Percentiles rank a stretch among this genome's conserved stretches.
Conservation (phyloP, 2,888 invertebrate genomes). For the Stenodema calcarata region DNA sequence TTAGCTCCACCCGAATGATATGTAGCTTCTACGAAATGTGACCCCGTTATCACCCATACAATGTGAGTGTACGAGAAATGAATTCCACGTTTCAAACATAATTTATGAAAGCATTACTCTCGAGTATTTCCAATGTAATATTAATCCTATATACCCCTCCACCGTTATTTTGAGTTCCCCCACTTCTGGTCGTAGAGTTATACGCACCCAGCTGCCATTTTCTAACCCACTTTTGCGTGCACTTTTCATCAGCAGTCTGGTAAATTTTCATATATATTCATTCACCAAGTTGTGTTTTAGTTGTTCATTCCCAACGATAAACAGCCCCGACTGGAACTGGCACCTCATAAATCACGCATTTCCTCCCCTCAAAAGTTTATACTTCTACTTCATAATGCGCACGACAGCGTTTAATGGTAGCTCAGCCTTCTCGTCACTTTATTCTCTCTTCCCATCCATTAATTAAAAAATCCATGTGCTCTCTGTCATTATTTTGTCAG, state of each 20-base stretch:
- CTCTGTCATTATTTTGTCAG: too few species aligned
- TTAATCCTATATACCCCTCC: neutral
- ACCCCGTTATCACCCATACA: neutral
- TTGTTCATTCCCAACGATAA: neutral
- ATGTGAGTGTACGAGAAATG: neutral
- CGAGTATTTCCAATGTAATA: neutral
- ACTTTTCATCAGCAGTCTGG: neutral
- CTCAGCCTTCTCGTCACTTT: neutral
- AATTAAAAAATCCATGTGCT: neutral
- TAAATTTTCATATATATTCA: conserved; percentile 1
- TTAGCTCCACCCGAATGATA: conserved; percentile 14
- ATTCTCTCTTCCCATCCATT: neutral
- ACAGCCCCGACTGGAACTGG: neutral
- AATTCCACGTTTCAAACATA: conserved; percentile 1
- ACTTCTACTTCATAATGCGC: neutral
- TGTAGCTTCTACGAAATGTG: conserved; percentile 15
- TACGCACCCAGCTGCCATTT: neutral
- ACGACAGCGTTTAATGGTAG: conserved; percentile 2
- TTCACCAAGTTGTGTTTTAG: neutral
- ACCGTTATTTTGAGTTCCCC: neutral
- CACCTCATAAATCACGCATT: conserved; percentile 29
- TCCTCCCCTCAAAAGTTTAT: neutral
- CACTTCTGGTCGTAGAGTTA: neutral
- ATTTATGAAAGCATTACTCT: neutral
- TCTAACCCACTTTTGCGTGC: neutral